A percentile compares a stretch with the other conserved stretches of the same genome.
Evolutionary conservation across 1,140 invertebrate genomes (phyloP).

Genomic region (Centruroides vittatus): DNA sequence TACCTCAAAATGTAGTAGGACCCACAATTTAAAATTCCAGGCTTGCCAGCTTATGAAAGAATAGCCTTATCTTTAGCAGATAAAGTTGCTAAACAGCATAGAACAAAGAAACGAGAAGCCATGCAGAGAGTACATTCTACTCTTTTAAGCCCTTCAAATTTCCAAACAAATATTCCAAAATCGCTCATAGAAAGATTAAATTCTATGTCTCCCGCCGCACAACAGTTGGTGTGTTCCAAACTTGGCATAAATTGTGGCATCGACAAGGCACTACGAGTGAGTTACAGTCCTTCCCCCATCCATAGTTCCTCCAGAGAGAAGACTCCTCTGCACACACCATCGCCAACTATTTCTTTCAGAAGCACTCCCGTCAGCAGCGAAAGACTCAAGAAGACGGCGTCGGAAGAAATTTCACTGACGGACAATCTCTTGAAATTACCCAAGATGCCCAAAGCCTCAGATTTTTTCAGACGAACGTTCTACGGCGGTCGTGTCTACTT

Average conservation of each 20-base stretch:
- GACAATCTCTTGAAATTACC: not conserved
- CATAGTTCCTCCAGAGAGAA: constrained; percentile 14
- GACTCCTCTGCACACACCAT: not conserved
- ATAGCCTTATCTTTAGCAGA: constrained; percentile 79
- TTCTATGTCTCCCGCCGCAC: constrained; percentile 88
- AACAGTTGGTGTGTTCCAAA: constrained; percentile 51
- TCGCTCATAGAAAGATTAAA: constrained; percentile 55
- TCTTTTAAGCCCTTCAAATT: constrained; percentile 19
- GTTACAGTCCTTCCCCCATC: constrained; percentile 36
- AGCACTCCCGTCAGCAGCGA: not conserved
- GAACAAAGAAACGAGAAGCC: constrained; percentile 46
- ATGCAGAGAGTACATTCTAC: constrained; percentile 28
- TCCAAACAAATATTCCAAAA: constrained; percentile 17
- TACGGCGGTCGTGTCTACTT: no score
- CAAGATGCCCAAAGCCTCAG: constrained; percentile 11
- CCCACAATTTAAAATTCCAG: constrained; percentile 68
- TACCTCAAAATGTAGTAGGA: constrained; percentile 43
- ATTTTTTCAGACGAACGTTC: constrained; percentile 6
- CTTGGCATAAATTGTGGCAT: constrained; percentile 26
- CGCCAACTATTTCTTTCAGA: not conserved
- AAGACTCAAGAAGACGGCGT: not conserved
- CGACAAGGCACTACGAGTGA: constrained; percentile 37
- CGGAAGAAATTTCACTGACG: not conserved
- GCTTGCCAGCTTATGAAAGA: constrained; percentile 59
- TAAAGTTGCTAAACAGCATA: constrained; percentile 67